Evolutionary conservation across 1,140 invertebrate species (phyloP), one percentile per base, ranked within the genome.

Genomic region (Drosophila takahashii): DNA sequence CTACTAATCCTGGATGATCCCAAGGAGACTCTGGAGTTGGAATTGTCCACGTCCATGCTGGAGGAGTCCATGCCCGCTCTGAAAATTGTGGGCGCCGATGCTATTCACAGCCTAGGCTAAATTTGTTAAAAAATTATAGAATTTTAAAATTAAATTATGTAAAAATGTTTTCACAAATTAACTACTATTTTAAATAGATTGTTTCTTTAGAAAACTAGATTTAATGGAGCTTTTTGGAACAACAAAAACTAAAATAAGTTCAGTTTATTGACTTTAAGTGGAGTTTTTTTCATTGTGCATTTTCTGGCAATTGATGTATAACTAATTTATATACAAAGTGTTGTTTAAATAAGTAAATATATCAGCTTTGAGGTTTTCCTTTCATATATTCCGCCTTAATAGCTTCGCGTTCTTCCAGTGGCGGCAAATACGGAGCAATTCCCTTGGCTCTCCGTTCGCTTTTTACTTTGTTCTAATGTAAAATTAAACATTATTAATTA

Each of bases 1-100:
- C 92, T 92, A 29, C 76, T 96, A 2, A 93, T 93, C 58, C 67
- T 95, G 10, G 90, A 93, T 72, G 92, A 93, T 89, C 92, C 93
- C 15, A 85, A 92, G 50, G 66, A 77, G 37, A 93, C 93, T 3
- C 92, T 93, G 67, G 77, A 90, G 39, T 93, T 94, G 74, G 94
- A 95, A 90, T 86, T 95, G 48, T 93, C 93, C 11, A 94, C 93
- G 79, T 74, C 94, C 3, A 92, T 95, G 92, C 79, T 95, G 32
- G 93, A 95, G 90, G 93, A 95, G 51, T 76, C 90, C 15, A 66
- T 91, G 36, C 93, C 93, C 2, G 66, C 79, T 1, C 64, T 93
- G 26, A 87, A 91, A 72, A 84, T 93, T n/a, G 64, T 86, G 7
- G 56, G 53, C 13, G 74, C 77, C 10, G 65, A 83, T 53, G 86